Base-by-base conservation (phyloP, 2,113 vertebrate species). In the Enhydra lutris region DNA sequence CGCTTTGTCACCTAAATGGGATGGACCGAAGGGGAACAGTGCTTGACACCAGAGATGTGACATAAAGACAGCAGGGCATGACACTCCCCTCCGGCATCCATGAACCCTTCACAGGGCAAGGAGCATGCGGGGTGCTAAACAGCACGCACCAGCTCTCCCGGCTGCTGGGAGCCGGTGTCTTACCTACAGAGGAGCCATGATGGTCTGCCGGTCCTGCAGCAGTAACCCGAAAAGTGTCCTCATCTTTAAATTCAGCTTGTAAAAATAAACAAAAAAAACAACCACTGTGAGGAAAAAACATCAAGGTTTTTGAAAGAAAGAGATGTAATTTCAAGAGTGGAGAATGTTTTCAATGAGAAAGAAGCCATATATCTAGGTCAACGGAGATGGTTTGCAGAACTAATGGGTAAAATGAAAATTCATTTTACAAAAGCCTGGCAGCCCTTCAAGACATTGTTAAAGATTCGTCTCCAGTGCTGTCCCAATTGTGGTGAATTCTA, bases 261-360 rank as follows among this genome's bases (percentile, higher is more conserved):
- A 78, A 84, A 92, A 94, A 39, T 61, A 76, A 93, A 91, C 21
- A 79, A 95, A 67, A 3, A 88, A 93, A 94, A 34, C 50, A 89
- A 79, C 39, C 45, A 63, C 31, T 83, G 31, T 55, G 57, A 82
- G 80, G 18, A 85, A 93, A 79, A 29, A 63, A 6, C 57, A 24
- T 55, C 74, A 45, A 74, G 23, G 21, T 83, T 82, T 57, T 93
- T 84, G 52, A 50, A 96, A 92, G 69, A 89, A 87, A 74, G 15
- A 94, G 82, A 42, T 50, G 36, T 36, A 89, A 90, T 91, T 87
- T 90, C 61, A 86, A 76, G 65, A 78, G 18, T 36, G 24, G 29
- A 31, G 13, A 65, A 82, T 39, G 36, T 52, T 89, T 80, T 95
- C 59, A 87, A 89, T 31, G 59, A 88, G 73, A 97, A 94, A 91